Percentiles rank a stretch among this genome's conserved stretches.
These are phyloP conservation scores for Azemiops feae DNA, from an alignment of 2,113 vertebrate species.

Conservation along the genomic window DNA sequence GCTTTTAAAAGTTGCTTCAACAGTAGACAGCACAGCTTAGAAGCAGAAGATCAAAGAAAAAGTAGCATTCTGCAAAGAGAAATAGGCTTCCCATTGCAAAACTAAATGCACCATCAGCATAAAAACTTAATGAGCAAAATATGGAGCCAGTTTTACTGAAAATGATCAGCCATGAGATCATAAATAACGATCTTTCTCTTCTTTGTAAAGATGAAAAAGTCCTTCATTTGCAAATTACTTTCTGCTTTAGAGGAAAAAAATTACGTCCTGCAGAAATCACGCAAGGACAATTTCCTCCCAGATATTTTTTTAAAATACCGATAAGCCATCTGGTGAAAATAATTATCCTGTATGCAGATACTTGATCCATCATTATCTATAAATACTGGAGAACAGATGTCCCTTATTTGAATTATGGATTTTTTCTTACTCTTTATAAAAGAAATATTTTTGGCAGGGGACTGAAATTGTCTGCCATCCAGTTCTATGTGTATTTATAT, in stretches of 20 bases:
- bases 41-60: constrained; percentile 11
- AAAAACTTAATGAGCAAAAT: neutral
- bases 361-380: constrained; percentile 62
- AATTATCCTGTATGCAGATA: constrained; percentile 63
- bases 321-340: constrained; percentile 68
- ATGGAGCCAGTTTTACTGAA: neutral
- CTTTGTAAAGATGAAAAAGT: neutral
- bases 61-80: neutral
- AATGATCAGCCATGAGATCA: neutral
- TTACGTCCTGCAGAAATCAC: neutral
- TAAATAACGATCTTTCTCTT: constrained; percentile 1
- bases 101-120: neutral
- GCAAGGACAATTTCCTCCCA: neutral
- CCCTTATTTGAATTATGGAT: constrained; percentile 67
- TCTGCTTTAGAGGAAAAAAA: neutral
- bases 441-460: constrained; percentile 53
- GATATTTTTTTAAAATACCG: constrained; percentile 30
- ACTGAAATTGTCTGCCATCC: constrained; percentile 47
- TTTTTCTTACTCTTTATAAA: constrained; percentile 60
- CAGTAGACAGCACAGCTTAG: neutral
- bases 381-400: constrained; percentile 67
- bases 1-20: neutral
- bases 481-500: constrained; percentile 51
- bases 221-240: constrained; percentile 28
- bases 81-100: neutral